Evolutionary conservation across 2,888 invertebrate species (phyloP), one percentile per base, ranked within the genome.

Genomic region (Stegophylla sp.): DNA sequence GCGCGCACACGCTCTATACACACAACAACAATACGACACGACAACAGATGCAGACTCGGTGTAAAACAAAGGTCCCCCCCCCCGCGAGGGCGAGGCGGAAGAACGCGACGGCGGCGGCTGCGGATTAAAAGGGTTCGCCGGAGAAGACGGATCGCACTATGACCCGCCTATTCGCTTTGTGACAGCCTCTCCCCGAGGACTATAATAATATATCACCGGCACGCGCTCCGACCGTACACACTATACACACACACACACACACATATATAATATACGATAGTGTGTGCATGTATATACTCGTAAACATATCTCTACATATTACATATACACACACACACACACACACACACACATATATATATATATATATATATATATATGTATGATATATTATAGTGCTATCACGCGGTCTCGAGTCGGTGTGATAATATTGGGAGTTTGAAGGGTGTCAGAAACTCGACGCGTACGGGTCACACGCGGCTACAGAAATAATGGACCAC

Each of bases 131-230:
- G 79, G 79, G 79, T 79, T 79, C 79, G 75, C n/a, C 41, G 41
- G 69, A 61, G 79, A 79, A 79, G 79, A 79, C 79, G 79, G 79
- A 79, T 79, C 79, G 79, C 79, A 71, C 79, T 79, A 79, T 71
- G 79, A 71, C 79, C 79, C 79, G 79, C 79, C 79, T 79, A 79
- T 79, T 79, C 79, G 79, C 71, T 79, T 79, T 79, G 79, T 79
- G 79, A 79, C 79, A 79, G 79, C 79, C 79, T 79, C 69, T 79
- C 79, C 79, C 79, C 79, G 79, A 79, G 79, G 79, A 79, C 79
- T 61, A 71, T 79, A 79, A 79, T 79, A 79, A 79, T 79, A 79
- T 79, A 79, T 79, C 79, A 79, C 79, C 34, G 79, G 79, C 79
- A 79, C 79, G 79, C 79, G 79, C 71, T 79, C 17, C n/a, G 71